A percentile compares a stretch with the other conserved stretches of the same genome.
phyloP scores from a whole-genome alignment of 2,888 invertebrate species.

The Oxystoma pomonae region DNA sequence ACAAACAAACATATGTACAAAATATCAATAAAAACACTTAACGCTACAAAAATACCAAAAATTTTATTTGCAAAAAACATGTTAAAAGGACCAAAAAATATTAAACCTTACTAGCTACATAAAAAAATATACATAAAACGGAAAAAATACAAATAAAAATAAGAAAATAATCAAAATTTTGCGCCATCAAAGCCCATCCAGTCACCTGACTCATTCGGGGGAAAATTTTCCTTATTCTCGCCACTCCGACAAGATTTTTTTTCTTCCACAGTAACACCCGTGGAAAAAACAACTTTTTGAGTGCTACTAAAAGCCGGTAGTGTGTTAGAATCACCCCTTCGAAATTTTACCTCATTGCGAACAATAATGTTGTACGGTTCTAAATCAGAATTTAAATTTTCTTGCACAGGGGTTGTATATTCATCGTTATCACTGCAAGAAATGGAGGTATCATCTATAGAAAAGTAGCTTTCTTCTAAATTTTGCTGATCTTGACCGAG shows the following conservation, averaged over 20 bases:
- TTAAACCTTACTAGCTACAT: no score
- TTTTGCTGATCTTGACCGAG: slow-evolving; percentile 12
- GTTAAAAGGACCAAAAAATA: no score
- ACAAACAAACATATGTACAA: no score
- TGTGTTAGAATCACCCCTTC: slow-evolving; percentile 23
- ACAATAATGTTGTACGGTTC: slow-evolving; percentile 33
- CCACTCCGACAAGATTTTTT: slow-evolving; percentile 14
- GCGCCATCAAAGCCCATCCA: slow-evolving; percentile 46
- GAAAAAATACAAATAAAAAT: no score
- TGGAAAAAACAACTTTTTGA: slow-evolving; percentile 27
- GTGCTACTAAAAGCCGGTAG: background rate
- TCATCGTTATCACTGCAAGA: slow-evolving; percentile 7
- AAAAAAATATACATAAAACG: no score
- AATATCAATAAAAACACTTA: no score
- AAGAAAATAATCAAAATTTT: slow-evolving; percentile 40
- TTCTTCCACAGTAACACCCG: slow-evolving; percentile 29
- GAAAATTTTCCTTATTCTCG: slow-evolving; percentile 31
- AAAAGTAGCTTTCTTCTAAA: slow-evolving; percentile 7
- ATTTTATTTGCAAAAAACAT: no score
- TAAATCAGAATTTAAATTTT: slow-evolving; percentile 13
- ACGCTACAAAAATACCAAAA: no score
- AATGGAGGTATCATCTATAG: background rate
- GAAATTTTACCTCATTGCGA: slow-evolving; percentile 36
- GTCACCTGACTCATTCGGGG: slow-evolving; percentile 33
- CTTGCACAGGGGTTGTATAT: no score